These are phyloP conservation scores for Hypotaenidia okinawae DNA, from an alignment of 2,797 vertebrate species.

Conservation along the genomic window DNA sequence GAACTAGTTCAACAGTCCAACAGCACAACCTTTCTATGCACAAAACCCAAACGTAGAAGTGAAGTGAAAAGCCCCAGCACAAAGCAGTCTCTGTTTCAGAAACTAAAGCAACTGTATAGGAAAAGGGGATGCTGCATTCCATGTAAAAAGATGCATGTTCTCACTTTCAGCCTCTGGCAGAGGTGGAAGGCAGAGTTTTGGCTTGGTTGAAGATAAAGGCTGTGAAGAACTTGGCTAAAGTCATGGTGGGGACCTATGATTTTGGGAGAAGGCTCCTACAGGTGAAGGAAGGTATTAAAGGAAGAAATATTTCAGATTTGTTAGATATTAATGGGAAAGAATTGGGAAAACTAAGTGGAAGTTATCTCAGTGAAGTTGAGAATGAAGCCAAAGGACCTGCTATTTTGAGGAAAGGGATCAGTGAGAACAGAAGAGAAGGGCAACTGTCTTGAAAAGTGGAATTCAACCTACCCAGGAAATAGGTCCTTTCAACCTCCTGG, in stretches of 20 bases:
- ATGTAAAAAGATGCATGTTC: neutral
- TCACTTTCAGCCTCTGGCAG: neutral
- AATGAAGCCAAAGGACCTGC: neutral
- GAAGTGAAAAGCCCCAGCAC: neutral
- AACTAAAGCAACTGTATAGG: neutral
- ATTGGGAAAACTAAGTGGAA: neutral
- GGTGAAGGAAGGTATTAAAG: neutral
- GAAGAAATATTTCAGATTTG: neutral
- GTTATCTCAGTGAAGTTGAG: neutral
- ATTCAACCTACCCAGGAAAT: neutral
- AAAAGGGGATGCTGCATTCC: neutral
- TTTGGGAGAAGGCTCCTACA: neutral
- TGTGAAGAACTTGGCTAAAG: neutral
- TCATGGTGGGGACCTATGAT: neutral
- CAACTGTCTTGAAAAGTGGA: neutral
- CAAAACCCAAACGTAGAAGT: neutral
- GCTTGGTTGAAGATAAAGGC: neutral
- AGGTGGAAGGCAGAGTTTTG: neutral
- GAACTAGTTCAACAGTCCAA: neutral
- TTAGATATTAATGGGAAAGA: neutral
- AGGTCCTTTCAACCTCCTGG: neutral
- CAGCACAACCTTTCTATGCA: neutral
- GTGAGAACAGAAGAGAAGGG: neutral
- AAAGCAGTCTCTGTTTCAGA: neutral
- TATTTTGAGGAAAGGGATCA: neutral